Evolutionary conservation across 2,113 vertebrate genomes (phyloP), one percentile per base, ranked within the genome.

Genomic region (Silurus glanis): DNA sequence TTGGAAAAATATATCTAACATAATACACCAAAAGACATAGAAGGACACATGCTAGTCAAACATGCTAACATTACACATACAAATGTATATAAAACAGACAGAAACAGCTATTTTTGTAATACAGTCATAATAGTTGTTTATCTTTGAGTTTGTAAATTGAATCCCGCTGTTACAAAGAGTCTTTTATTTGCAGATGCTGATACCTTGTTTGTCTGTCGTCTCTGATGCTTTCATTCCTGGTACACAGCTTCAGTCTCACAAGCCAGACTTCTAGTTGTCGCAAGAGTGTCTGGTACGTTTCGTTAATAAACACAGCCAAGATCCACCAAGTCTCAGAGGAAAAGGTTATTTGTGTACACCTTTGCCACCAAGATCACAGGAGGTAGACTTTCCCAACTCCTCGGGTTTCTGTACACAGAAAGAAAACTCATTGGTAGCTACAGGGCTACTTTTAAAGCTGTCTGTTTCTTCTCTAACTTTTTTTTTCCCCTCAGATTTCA

Each of bases 281-380:
- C 55, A 23, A 28, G 49, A 55, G 7, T 12, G 45, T 51, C 19
- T 25, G 74, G 51, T 45, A 47, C 37, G 23, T 59, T 80, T 47
- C 6, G 1, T 7, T 61, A 80, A 80, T 59, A 80, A 45, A 59
- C 16, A 37, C 25, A 78, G 23, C 75, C 53, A 47, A 13, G 56
- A 47, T 10, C 3, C 28, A 37, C 16, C 55, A 19, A 45, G 76
- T 45, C 76, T 59, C n/a, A 5, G 55, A 25, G 51, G 9, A 55
- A 7, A 1, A 80, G 76, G 9, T 28, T 37, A 59, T 37, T 45
- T 59, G 25, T 59, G 55, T 59, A 19, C 55, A 80, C 25, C 78
- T 80, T 59, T 61, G 56, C 56, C 56, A 19, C 64, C 28, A n/a
- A 69, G 66, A 83, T 83, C 47, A 66, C 80, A 66, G 23, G 61